Percentiles rank a stretch among this genome's conserved stretches.
Evolutionary conservation across 1,140 invertebrate genomes (phyloP).

Genomic region (Drosophila rhopaloa): DNA sequence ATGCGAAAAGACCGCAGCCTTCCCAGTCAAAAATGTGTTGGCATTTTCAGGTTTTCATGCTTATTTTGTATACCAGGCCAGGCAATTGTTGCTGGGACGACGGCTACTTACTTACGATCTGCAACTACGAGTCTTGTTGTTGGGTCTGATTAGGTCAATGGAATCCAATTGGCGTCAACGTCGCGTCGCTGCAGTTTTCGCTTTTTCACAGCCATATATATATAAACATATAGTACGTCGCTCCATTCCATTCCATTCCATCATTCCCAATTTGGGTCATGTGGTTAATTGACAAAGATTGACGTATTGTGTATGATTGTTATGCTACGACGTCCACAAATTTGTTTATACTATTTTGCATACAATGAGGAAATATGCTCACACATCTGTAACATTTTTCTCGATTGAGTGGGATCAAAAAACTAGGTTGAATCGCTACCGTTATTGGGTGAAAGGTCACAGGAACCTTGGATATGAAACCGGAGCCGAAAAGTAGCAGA

Average conservation of each 20-base stretch:
- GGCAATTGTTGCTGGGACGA: constrained; percentile 7
- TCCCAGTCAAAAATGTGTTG: constrained; percentile 44
- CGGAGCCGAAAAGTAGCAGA: constrained; percentile 1
- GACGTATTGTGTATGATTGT: constrained; percentile 75
- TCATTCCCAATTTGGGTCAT: constrained; percentile 73
- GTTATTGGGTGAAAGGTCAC: constrained; percentile 30
- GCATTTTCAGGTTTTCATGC: constrained; percentile 58
- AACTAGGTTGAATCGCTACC: constrained; percentile 27
- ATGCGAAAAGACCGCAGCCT: constrained; percentile 37
- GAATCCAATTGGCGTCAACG: constrained; percentile 72
- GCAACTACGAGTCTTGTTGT: constrained; percentile 36
- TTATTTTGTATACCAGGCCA: constrained; percentile 37
- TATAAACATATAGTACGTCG: constrained; percentile 11
- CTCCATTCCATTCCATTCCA: constrained; percentile 33
- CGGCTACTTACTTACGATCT: constrained; percentile 43
- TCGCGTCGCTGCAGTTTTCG: constrained; percentile 55
- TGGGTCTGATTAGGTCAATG: constrained; percentile 75
- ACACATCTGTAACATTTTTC: constrained; percentile 40
- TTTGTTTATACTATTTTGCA: constrained; percentile 69
- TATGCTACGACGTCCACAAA: constrained; percentile 59
- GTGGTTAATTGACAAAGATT: constrained; percentile 81
- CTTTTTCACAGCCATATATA: constrained; percentile 26
- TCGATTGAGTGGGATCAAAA: constrained; percentile 20
- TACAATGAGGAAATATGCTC: constrained; percentile 75
- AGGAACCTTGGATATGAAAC: constrained; percentile 40